Conservation (phyloP, 2,797 vertebrate species). For the Scarus forsteni region DNA sequence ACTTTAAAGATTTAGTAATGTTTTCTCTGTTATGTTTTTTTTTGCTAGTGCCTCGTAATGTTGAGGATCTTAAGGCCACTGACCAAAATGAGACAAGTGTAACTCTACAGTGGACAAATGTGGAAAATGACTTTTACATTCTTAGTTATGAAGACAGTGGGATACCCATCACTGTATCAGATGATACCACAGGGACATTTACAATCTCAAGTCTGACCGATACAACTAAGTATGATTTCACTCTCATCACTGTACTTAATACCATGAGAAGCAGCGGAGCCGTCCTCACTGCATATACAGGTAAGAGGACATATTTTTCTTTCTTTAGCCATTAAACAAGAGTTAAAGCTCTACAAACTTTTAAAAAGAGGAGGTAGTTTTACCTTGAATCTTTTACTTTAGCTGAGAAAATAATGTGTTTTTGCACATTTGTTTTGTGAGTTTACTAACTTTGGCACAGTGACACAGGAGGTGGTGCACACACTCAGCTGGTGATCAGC, state of each 20-base stretch:
- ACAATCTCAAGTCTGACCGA: background rate
- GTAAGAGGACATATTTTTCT: slow-evolving; percentile 18
- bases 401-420: background rate
- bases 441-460: too few relatives aligned
- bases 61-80: fast-evolving
- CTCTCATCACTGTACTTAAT: slow-evolving; percentile 44
- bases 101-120: slow-evolving; percentile 50
- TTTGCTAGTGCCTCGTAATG: slow-evolving; percentile 19
- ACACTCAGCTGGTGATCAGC: too few relatives aligned
- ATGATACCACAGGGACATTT: fast-evolving
- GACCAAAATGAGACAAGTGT: slow-evolving; percentile 29
- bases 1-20: background rate
- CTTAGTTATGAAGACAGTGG: background rate
- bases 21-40: background rate
- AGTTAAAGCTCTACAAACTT: background rate
- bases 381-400: fast-evolving
- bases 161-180: background rate
- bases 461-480: too few relatives aligned
- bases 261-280: slow-evolving; percentile 23
- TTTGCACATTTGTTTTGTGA: too few relatives aligned
- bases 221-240: slow-evolving; percentile 33
- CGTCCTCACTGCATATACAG: slow-evolving; percentile 28
- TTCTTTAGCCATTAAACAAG: background rate
- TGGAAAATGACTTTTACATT: background rate
- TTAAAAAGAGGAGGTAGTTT: background rate